phyloP scores from a whole-genome alignment of 2,888 invertebrate genomes.

The Resseliella maxima region DNA sequence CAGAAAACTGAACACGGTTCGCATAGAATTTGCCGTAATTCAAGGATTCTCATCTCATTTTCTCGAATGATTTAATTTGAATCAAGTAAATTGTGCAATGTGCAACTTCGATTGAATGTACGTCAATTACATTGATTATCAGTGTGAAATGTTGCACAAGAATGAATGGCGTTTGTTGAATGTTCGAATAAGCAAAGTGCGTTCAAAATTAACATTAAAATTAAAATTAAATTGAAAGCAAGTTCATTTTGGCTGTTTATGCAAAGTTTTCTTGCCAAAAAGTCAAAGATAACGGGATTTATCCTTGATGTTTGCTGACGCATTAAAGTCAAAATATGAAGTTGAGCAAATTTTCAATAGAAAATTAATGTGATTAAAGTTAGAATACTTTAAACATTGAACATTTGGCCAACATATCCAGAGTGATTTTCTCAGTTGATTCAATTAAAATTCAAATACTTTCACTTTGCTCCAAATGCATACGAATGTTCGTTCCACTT shows the following conservation, averaged over 20 bases:
- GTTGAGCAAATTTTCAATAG: neutral
- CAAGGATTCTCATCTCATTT: neutral
- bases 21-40: neutral
- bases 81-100: neutral
- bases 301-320: neutral
- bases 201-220: no score
- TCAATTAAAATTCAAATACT: neutral
- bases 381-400: neutral
- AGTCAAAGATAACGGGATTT: neutral
- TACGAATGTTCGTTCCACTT: neutral
- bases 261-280: neutral
- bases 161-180: no score
- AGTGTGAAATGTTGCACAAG: neutral
- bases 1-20: neutral
- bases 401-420: neutral
- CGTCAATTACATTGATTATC: neutral
- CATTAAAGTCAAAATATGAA: neutral
- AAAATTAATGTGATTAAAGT: slow-evolving; percentile 18
- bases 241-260: neutral
- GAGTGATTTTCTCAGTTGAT: neutral
- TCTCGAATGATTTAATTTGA: neutral
- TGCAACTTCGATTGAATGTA: neutral
- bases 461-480: neutral
- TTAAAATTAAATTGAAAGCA: neutral
- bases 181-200: no score